These are phyloP conservation scores for Cantharis nigra DNA, from an alignment of 2,888 invertebrate genomes.

Conservation along the genomic window DNA sequence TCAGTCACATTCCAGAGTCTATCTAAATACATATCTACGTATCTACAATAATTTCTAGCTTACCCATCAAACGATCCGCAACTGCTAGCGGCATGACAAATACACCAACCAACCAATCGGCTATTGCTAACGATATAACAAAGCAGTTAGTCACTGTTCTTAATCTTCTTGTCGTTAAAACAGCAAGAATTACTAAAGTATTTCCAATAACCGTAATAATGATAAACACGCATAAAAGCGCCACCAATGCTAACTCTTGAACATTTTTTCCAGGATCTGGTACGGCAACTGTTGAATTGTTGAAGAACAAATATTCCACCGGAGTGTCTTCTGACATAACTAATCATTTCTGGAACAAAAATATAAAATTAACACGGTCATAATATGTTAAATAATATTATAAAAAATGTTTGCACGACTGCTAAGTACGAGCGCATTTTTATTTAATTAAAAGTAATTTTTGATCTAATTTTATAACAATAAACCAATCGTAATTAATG, in stretches of 20 bases:
- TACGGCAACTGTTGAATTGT: constrained; percentile 25
- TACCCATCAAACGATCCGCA: constrained; percentile 81
- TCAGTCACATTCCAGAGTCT: too few relatives aligned
- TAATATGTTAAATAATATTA: too few relatives aligned
- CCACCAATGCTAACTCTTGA: constrained; percentile 65
- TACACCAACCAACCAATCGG: constrained; percentile 90
- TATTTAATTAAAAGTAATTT: too few relatives aligned
- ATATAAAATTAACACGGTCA: background rate
- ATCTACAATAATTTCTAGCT: constrained; percentile 47
- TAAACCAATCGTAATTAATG: too few relatives aligned
- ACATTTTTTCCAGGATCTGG: constrained; percentile 35
- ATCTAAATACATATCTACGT: too few relatives aligned
- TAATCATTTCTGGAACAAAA: constrained; percentile 50
- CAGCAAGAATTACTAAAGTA: constrained; percentile 86
- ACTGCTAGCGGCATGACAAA: constrained; percentile 97
- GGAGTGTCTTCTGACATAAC: constrained; percentile 49
- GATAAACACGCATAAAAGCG: constrained; percentile 68
- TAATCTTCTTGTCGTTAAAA: constrained; percentile 82
- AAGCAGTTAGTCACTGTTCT: constrained; percentile 95
- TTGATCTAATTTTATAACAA: too few relatives aligned
- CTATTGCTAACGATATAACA: constrained; percentile 91
- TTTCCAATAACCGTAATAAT: constrained; percentile 83
- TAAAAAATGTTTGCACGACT: too few relatives aligned
- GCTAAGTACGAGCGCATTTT: too few relatives aligned
- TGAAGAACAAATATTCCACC: constrained; percentile 27